A percentile compares a stretch with the other conserved stretches of the same genome.
phyloP scores from a whole-genome alignment of 2,888 invertebrate species.

The Parnassius orleans region DNA sequence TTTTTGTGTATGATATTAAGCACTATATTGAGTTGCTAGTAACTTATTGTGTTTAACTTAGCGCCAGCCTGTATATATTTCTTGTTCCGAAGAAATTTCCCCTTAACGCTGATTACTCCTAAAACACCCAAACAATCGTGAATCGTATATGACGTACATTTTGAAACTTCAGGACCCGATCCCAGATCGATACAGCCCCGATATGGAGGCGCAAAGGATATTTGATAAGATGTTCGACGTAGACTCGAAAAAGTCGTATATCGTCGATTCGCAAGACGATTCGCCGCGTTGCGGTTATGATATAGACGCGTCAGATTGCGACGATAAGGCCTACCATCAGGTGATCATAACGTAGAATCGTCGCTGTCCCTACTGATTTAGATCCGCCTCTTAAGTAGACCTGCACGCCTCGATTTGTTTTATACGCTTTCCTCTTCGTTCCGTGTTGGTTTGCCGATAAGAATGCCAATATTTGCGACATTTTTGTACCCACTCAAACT shows the following conservation, averaged over 20 bases:
- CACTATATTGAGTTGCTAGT: no score
- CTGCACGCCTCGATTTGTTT: slow-evolving; percentile 77
- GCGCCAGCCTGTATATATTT: no score
- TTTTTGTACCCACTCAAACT: slow-evolving; percentile 22
- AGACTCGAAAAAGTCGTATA: slow-evolving; percentile 72
- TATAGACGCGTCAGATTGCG: slow-evolving; percentile 76
- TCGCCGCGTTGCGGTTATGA: slow-evolving; percentile 76
- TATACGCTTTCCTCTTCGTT: slow-evolving; percentile 61
- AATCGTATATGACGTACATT: slow-evolving; percentile 59
- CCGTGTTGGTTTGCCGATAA: slow-evolving; percentile 45
- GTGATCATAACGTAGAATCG: slow-evolving; percentile 72
- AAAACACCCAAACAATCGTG: slow-evolving; percentile 26
- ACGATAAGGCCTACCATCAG: slow-evolving; percentile 76
- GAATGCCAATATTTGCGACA: slow-evolving; percentile 48
- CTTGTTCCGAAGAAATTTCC: no score
- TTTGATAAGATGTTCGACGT: slow-evolving; percentile 82
- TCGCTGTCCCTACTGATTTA: slow-evolving; percentile 61
- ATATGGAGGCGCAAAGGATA: slow-evolving; percentile 79
- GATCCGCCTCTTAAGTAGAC: slow-evolving; percentile 70
- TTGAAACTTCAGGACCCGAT: slow-evolving; percentile 77
- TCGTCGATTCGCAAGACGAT: slow-evolving; percentile 67
- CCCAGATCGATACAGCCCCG: slow-evolving; percentile 80
- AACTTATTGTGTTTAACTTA: no score
- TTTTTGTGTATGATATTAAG: no score
- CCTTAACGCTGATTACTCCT: no score